phyloP scores from a whole-genome alignment of 2,888 invertebrate genomes.

The Spodoptera littoralis region DNA sequence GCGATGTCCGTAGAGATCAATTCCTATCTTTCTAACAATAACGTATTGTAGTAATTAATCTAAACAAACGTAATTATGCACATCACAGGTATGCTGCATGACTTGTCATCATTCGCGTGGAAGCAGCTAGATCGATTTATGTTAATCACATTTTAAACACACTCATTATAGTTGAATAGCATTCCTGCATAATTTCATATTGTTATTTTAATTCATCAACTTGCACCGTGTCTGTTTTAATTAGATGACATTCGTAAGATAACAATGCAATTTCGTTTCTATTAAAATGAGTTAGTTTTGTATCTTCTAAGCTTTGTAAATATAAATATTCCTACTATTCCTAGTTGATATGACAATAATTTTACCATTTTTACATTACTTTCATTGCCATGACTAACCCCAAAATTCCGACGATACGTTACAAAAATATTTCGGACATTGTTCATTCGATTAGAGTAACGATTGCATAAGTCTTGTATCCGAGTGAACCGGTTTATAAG shows the following conservation, averaged over 20 bases:
- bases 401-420: constrained; percentile 23
- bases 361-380: not conserved
- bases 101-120: no score
- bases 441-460: constrained; percentile 74
- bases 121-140: not conserved
- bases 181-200: constrained; percentile 5
- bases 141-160: constrained; percentile 1
- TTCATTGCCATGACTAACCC: not conserved
- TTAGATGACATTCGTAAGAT: not conserved
- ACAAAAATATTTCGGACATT: constrained; percentile 55
- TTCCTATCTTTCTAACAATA: constrained; percentile 31
- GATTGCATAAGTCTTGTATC: constrained; percentile 84
- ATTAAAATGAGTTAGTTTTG: no score
- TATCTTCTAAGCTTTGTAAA: not conserved
- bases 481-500: constrained; percentile 83
- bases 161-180: constrained; percentile 7
- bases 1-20: constrained; percentile 22
- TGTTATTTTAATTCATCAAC: constrained; percentile 4
- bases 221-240: not conserved
- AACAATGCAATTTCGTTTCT: constrained; percentile 1
- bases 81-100: no score
- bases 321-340: no score
- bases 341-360: not conserved
- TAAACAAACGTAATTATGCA: not conserved
- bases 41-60: constrained; percentile 10